A percentile compares a stretch with the other conserved stretches of the same genome.
These are phyloP conservation scores for Ondatra zibethicus DNA, from an alignment of 2,113 vertebrate species.

Conservation along the genomic window DNA sequence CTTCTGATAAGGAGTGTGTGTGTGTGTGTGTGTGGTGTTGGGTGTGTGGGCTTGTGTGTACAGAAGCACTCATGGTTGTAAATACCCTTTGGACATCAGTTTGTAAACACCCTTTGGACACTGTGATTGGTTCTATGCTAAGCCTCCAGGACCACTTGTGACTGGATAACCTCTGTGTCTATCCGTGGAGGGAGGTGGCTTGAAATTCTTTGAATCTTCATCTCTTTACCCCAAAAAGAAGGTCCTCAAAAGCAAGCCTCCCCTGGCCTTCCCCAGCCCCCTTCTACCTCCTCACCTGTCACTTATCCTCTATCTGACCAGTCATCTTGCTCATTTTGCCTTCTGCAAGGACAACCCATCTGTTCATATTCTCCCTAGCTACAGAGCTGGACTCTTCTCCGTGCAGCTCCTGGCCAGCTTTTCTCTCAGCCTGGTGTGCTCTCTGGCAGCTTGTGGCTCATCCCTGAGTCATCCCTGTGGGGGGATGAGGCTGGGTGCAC, in stretches of 20 bases:
- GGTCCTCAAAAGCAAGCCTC: background rate
- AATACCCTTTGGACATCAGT: background rate
- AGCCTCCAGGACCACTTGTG: background rate
- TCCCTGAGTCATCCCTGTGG: background rate
- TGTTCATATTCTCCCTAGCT: background rate
- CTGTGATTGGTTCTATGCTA: background rate
- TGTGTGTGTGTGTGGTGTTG: background rate
- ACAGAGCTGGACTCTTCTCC: background rate
- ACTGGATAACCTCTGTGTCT: background rate
- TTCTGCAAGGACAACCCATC: fast-evolving
- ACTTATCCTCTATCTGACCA: background rate
- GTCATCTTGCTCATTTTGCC: background rate
- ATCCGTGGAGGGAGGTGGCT: no score
- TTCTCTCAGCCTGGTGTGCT: background rate
- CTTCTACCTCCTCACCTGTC: background rate
- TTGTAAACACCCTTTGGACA: background rate
- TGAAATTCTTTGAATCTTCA: background rate
- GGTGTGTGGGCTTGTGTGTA: background rate
- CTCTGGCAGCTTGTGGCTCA: background rate
- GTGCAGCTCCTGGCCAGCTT: fast-evolving
- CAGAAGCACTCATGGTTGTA: background rate
- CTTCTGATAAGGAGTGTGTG: background rate
- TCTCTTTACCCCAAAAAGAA: background rate
- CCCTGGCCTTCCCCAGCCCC: background rate
- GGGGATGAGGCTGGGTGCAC: background rate